Evolutionary conservation across 2,113 vertebrate genomes (phyloP).

Genomic region (Rhinogobius similis): DNA sequence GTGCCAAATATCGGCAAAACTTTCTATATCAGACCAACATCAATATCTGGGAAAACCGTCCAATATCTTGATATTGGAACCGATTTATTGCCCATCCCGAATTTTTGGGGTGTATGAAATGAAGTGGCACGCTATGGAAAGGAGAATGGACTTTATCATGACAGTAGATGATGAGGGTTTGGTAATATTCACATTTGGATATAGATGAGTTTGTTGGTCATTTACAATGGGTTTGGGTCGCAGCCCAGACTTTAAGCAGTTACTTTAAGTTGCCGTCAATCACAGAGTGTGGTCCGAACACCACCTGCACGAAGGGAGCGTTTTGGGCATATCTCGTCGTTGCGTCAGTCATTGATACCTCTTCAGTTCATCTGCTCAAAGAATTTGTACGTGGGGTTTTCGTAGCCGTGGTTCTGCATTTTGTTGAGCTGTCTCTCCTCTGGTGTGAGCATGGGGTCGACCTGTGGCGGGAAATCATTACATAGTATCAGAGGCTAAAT

Average conservation of each 20-base stretch:
- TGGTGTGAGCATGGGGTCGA: conserved; percentile 83
- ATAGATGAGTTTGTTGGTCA: conserved; percentile 56
- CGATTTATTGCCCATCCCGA: neutral
- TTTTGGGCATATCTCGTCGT: conserved; percentile 57
- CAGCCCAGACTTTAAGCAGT: conserved; percentile 38
- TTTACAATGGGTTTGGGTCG: conserved; percentile 53
- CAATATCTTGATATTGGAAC: neutral
- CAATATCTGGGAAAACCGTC: neutral
- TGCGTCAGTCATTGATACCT: conserved; percentile 43
- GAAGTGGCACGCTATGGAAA: conserved; percentile 37
- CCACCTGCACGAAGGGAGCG: conserved; percentile 27
- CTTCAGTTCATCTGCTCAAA: conserved; percentile 85
- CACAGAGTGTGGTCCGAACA: conserved; percentile 46
- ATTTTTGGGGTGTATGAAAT: conserved; percentile 34
- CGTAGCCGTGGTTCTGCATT: conserved; percentile 87
- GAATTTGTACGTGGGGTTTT: conserved; percentile 87
- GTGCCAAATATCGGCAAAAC: neutral
- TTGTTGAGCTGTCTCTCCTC: conserved; percentile 84
- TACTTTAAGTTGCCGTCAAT: conserved; percentile 46
- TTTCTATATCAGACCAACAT: neutral
- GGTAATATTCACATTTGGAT: conserved; percentile 59
- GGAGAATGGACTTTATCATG: conserved; percentile 32
- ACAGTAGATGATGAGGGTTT: conserved; percentile 37
- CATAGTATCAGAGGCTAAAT: conserved; percentile 11
- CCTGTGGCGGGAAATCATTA: conserved; percentile 65